Evolutionary conservation across 2,888 invertebrate species (phyloP).

Genomic region (Serripes groenlandicus): DNA sequence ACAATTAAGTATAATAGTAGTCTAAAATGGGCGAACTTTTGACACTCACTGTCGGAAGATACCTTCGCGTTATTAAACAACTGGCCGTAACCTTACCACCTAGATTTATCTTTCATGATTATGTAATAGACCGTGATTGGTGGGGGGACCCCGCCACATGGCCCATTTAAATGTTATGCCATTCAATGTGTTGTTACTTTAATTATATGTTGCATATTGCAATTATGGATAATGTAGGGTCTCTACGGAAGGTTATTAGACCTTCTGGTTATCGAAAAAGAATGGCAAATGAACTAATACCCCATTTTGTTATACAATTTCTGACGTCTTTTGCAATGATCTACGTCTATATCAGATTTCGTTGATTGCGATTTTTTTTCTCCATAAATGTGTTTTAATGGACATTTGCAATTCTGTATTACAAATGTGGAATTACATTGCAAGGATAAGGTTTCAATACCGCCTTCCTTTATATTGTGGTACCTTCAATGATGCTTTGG

Average conservation of each 20-base stretch:
- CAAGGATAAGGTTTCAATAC: too few species aligned
- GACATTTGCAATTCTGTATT: too few species aligned
- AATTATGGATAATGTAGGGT: constrained; percentile 2
- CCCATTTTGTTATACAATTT: too few species aligned
- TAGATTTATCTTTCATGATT: constrained; percentile 31
- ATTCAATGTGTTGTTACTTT: constrained; percentile 55
- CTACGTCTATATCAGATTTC: too few species aligned
- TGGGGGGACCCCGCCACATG: constrained; percentile 38
- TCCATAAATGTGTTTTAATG: too few species aligned
- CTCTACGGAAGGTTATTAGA: neutral
- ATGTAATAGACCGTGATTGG: constrained; percentile 27
- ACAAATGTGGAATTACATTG: too few species aligned
- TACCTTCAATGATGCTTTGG: too few species aligned
- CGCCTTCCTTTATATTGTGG: too few species aligned
- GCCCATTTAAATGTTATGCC: constrained; percentile 57
- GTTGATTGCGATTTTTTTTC: too few species aligned
- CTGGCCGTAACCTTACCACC: constrained; percentile 50
- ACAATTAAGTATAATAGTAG: constrained; percentile 3
- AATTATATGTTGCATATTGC: constrained; percentile 54
- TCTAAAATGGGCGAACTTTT: neutral
- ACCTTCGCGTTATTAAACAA: constrained; percentile 32
- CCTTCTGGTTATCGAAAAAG: neutral
- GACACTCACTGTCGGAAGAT: neutral
- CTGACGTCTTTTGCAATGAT: too few species aligned
- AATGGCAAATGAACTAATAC: neutral